phyloP scores from a whole-genome alignment of 35 echinoderm and acorn worm species.

The Acanthaster planci region DNA sequence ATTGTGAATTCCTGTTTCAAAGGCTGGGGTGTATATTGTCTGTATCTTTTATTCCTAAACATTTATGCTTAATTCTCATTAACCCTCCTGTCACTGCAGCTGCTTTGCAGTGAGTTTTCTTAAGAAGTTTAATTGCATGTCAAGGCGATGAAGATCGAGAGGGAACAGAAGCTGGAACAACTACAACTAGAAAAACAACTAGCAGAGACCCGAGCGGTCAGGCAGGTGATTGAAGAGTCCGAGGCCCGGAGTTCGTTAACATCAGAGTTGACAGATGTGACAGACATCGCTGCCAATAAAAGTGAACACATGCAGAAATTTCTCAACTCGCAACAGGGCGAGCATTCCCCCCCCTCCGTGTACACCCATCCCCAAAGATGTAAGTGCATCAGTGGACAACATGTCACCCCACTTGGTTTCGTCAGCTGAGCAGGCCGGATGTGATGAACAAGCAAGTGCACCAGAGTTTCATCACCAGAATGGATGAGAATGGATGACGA shows the following conservation, averaged over 20 bases:
- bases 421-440: neutral
- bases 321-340: neutral
- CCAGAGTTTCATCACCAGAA: neutral
- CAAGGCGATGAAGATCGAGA: neutral
- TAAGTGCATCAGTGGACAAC: neutral
- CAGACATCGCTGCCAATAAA: neutral
- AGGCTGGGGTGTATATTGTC: too few species aligned
- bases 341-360: neutral
- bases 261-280: neutral
- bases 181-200: neutral
- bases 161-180: too few species aligned
- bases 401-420: neutral
- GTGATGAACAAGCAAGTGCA: neutral
- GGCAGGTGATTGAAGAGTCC: neutral
- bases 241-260: neutral
- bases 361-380: neutral
- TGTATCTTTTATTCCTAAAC: too few species aligned
- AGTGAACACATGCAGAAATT: neutral
- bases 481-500: neutral
- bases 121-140: neutral
- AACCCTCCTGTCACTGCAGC: constrained; percentile 12
- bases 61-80: too few species aligned
- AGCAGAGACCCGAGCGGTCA: neutral
- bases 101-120: neutral
- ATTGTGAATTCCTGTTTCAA: too few species aligned